Evolutionary conservation across 2,797 vertebrate species (phyloP).

Genomic region (Thalassophryne amazonica): DNA sequence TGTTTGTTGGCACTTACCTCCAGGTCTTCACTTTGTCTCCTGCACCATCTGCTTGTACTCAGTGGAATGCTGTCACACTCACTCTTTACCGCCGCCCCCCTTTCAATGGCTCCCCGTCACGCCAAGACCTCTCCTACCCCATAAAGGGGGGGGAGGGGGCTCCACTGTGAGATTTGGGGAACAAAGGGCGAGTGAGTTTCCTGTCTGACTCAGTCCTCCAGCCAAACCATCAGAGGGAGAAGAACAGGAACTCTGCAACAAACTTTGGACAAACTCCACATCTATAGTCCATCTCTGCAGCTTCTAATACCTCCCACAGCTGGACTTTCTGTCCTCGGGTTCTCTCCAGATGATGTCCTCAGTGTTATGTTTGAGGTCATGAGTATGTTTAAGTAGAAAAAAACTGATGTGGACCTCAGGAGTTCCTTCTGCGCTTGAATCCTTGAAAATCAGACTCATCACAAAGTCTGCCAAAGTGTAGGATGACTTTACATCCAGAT

Average conservation of each 20-base stretch:
- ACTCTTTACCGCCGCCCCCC: neutral
- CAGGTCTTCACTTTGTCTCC: slow-evolving; percentile 44
- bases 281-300: too few species aligned
- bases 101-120: slow-evolving; percentile 6
- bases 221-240: slow-evolving; percentile 10
- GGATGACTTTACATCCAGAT: too few species aligned
- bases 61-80: slow-evolving; percentile 48
- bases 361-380: too few species aligned
- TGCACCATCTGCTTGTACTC: slow-evolving; percentile 41
- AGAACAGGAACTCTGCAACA: slow-evolving; percentile 73
- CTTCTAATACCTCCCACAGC: too few species aligned
- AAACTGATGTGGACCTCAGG: too few species aligned
- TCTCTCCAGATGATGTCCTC: too few species aligned
- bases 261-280: too few species aligned
- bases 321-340: too few species aligned
- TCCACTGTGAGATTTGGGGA: slow-evolving; percentile 21
- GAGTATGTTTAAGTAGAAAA: too few species aligned
- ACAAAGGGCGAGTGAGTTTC: slow-evolving; percentile 24
- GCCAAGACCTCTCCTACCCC: slow-evolving; percentile 23
- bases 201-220: slow-evolving; percentile 8
- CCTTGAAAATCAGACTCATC: too few species aligned
- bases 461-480: too few species aligned
- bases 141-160: slow-evolving; percentile 24
- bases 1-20: slow-evolving; percentile 64
- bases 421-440: too few species aligned